phyloP scores from a whole-genome alignment of 2,797 vertebrate genomes.

The Gephyroberyx darwinii region DNA sequence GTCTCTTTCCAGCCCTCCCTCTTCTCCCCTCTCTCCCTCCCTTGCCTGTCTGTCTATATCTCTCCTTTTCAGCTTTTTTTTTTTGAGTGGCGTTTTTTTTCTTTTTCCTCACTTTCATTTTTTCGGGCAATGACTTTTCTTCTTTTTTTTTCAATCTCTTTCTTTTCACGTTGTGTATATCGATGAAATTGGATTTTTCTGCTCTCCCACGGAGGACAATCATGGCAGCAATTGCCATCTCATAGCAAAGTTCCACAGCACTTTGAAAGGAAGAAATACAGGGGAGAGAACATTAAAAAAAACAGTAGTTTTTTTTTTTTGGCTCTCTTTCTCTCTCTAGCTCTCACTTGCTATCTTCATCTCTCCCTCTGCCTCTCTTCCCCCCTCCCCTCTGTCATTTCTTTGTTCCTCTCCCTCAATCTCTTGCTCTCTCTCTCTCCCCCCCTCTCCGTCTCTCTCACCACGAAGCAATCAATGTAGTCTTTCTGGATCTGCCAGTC shows the following conservation, averaged over 20 bases:
- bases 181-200: conserved; percentile 78
- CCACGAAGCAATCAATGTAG: conserved; percentile 25
- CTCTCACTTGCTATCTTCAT: conserved; percentile 59
- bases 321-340: conserved; percentile 10
- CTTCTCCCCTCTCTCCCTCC: neutral
- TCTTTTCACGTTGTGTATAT: conserved; percentile 71
- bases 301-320: conserved; percentile 70
- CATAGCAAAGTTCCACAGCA: conserved; percentile 69
- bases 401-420: conserved; percentile 5
- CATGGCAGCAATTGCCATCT: conserved; percentile 75
- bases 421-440: conserved; percentile 7
- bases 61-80: conserved; percentile 35
- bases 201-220: conserved; percentile 73
- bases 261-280: conserved; percentile 71
- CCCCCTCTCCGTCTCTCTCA: neutral
- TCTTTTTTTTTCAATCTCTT: conserved; percentile 40
- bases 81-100: conserved; percentile 35
- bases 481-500: conserved; percentile 21
- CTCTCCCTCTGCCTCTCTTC: conserved; percentile 7
- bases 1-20: conserved; percentile 42
- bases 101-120: conserved; percentile 55
- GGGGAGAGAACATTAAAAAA: conserved; percentile 63
- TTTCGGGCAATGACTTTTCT: conserved; percentile 48
- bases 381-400: conserved; percentile 28
- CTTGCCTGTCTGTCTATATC: conserved; percentile 43